phyloP scores from a whole-genome alignment of 2,888 invertebrate genomes.

The Ormyrus nitidulus region DNA sequence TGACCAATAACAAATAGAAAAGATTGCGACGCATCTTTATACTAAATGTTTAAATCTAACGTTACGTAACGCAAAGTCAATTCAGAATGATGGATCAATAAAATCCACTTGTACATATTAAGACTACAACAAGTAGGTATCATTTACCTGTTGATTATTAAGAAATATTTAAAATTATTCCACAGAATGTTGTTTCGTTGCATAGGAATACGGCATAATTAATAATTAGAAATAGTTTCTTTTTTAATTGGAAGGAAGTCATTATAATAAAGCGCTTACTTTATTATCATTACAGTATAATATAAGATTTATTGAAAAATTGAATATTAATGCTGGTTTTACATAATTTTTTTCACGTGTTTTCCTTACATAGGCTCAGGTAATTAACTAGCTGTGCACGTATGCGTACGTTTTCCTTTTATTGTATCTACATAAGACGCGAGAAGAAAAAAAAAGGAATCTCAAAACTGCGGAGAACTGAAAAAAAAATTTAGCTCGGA shows the following conservation, averaged over 20 bases:
- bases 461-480: not conserved
- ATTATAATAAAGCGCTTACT: not conserved
- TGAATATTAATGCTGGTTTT: constrained; percentile 34
- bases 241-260: not conserved
- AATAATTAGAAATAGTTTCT: not conserved
- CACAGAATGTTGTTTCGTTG: no score
- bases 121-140: no score
- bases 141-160: no score
- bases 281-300: constrained; percentile 32
- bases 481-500: constrained; percentile 14
- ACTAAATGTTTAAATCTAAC: no score
- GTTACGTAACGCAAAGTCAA: no score
- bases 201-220: not conserved
- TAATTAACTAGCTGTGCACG: constrained; percentile 11
- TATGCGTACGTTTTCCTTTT: not conserved
- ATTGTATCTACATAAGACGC: constrained; percentile 12
- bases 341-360: constrained; percentile 32
- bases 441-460: not conserved
- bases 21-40: no score
- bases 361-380: constrained; percentile 18
- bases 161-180: no score
- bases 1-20: no score
- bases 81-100: no score
- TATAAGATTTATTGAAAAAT: constrained; percentile 47
- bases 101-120: no score